Conservation (phyloP, 2,113 vertebrate genomes). For the Ondatra zibethicus region DNA sequence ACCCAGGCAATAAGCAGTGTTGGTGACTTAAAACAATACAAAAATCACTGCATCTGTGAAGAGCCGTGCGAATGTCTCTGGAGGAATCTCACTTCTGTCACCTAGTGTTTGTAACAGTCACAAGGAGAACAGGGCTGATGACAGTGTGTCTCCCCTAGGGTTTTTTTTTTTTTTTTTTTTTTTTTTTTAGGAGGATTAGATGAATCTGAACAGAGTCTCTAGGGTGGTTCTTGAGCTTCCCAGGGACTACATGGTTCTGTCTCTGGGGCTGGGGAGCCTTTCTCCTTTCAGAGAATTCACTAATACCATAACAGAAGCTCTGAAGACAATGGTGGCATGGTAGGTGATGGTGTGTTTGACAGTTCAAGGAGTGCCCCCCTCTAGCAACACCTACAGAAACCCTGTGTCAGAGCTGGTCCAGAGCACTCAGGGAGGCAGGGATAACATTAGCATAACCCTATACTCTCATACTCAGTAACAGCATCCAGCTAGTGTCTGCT, state of each 20-base stretch:
- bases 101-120: background rate
- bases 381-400: constrained; percentile 10
- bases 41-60: background rate
- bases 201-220: constrained; percentile 17
- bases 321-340: background rate
- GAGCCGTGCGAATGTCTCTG: background rate
- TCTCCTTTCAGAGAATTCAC: constrained; percentile 2
- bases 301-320: background rate
- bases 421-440: background rate
- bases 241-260: constrained; percentile 3
- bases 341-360: background rate
- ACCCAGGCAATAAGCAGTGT: background rate
- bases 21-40: background rate
- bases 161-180: too few species aligned
- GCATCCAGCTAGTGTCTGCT: background rate
- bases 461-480: background rate
- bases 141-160: background rate
- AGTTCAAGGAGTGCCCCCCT: background rate
- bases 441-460: background rate
- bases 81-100: background rate
- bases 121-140: background rate
- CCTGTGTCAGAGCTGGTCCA: background rate
- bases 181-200: background rate
- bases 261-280: background rate
- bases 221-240: background rate